phyloP scores from a whole-genome alignment of 2,113 vertebrate species.

The human region GRCh38 chr1:163113001-163113500 shows the following conservation, averaged over 20 bases:
- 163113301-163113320: background rate
- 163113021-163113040: conserved; percentile 15
- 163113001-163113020: conserved; percentile 7
- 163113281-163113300: background rate
- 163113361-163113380: background rate
- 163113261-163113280: background rate
- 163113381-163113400: background rate
- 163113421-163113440: background rate
- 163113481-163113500: background rate
- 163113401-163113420: background rate
- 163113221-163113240: background rate
- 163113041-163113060: background rate
- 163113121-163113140: background rate
- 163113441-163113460: background rate
- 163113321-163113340: background rate
- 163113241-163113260: background rate
- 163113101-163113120: background rate
- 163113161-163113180: background rate
- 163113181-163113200: background rate
- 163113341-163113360: background rate
- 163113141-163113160: conserved; percentile 18
- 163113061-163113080: conserved; percentile 32
- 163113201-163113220: background rate
- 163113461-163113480: background rate
- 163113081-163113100: background rate